Base-by-base conservation (phyloP, 2,888 invertebrate species). In the Cephonodes hylas region DNA sequence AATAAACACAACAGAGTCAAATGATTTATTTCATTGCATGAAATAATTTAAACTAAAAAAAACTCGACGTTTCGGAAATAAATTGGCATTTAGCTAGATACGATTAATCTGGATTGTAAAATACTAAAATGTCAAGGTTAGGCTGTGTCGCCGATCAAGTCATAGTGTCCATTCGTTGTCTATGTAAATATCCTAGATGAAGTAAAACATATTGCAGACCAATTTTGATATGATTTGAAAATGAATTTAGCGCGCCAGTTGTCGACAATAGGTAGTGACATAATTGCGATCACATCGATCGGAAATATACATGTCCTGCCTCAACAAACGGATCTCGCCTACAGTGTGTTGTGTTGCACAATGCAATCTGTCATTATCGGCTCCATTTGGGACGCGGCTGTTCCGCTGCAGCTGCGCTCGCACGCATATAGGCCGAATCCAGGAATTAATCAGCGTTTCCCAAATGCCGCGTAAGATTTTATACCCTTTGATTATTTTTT, bases 271-370 rank as follows among this genome's bases (percentile, higher is more conserved):
- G 48, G 18, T 81, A 69, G 77, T 88, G 85, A 83, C 84, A 86
- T 85, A 86, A 85, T 53, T 53, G 79, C 70, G 76, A 76, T 82
- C 80, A 80, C 77, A 68, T 79, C 61, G 69, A 76, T 84, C 86
- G 89, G 88, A 89, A 89, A 79, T 89, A 86, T 88, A 87, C 89
- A 88, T 87, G 88, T 79, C 86, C 90, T 89, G 86, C 88, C 89
- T 72, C 83, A 89, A 89, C 80, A 70, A 64, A 64, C 66, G 64
- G 59, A 20, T 20, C 18, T 53, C 53, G 53, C 53, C 46, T 46
- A 46, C 23, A 63, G 48, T 57, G 66, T 66, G 64, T 69, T 66
- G 67, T 64, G 73, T 85, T 86, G 84, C 87, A 87, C 88, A 88
- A 87, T 85, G 82, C 85, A 77, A 84, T 83, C 77, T 79, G 67